Conservation (phyloP, 2,888 invertebrate species). For the Tenthredo livida region DNA sequence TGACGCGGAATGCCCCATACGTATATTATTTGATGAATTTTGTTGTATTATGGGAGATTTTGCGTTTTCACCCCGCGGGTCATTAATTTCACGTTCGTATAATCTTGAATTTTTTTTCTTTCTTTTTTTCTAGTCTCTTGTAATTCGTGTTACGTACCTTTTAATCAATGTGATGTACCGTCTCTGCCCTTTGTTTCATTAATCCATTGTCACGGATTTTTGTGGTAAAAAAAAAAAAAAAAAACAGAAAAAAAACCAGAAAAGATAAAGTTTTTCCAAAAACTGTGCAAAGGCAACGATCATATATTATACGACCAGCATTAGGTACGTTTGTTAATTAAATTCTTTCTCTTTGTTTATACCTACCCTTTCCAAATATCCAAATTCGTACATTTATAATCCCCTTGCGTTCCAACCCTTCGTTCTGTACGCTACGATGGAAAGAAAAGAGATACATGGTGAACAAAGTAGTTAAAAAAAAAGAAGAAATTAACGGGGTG, state of each 20-base stretch:
- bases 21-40: neutral
- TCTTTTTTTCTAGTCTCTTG: neutral
- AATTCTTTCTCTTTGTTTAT: neutral
- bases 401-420: constrained; percentile 4
- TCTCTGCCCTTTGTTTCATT: neutral
- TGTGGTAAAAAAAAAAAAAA: neutral
- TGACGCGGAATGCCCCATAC: too few species aligned
- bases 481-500: neutral
- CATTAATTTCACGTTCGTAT: neutral
- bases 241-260: neutral
- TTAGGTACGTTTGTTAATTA: neutral
- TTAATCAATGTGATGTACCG: neutral
- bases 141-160: constrained; percentile 17
- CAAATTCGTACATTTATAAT: neutral
- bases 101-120: neutral
- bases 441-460: neutral
- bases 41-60: neutral
- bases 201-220: constrained; percentile 47
- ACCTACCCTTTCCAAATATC: neutral
- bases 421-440: neutral
- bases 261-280: neutral
- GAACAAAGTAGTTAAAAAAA: neutral
- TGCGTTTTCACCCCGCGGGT: neutral
- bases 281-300: constrained; percentile 26
- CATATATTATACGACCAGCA: constrained; percentile 1